A percentile compares a stretch with the other conserved stretches of the same genome.
These are phyloP conservation scores for Alsophila aescularia DNA, from an alignment of 2,888 invertebrate species.

Conservation along the genomic window DNA sequence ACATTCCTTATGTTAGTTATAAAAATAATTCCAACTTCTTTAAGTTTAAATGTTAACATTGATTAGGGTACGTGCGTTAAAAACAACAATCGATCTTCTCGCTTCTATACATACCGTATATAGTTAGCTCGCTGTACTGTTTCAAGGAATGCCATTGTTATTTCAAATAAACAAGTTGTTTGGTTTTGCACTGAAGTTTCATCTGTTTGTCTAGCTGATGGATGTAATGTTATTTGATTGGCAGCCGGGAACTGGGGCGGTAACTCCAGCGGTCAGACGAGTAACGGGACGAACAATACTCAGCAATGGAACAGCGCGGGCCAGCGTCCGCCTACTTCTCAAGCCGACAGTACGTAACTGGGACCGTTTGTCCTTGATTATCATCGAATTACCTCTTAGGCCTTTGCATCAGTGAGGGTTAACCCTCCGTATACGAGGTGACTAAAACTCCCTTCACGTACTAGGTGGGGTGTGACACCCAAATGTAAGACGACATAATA, in stretches of 20 bases:
- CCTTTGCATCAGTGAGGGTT: too few species aligned
- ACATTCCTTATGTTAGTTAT: too few species aligned
- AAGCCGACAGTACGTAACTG: conserved; percentile 77
- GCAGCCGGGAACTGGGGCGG: conserved; percentile 81
- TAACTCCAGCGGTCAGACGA: conserved; percentile 74
- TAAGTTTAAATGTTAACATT: too few species aligned
- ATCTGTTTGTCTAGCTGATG: conserved; percentile 23
- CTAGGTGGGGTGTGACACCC: too few species aligned
- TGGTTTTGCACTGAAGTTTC: conserved; percentile 3
- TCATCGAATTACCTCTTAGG: not conserved
- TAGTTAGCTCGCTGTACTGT: not conserved
- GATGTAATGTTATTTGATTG: conserved; percentile 45
- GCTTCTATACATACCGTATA: conserved; percentile 8
- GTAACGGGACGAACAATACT: conserved; percentile 76
- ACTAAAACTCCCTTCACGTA: too few species aligned
- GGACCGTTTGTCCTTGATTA: not conserved
- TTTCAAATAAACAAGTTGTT: conserved; percentile 12
- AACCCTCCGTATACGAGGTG: too few species aligned
- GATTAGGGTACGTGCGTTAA: too few species aligned
- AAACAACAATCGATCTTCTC: conserved; percentile 6
- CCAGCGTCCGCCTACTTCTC: conserved; percentile 81
- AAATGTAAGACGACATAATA: too few species aligned
- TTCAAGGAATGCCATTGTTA: conserved; percentile 21
- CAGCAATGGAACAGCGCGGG: conserved; percentile 80
- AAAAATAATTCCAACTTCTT: too few species aligned